phyloP scores from a whole-genome alignment of 2,113 vertebrate species.

The Anhinga anhinga region DNA sequence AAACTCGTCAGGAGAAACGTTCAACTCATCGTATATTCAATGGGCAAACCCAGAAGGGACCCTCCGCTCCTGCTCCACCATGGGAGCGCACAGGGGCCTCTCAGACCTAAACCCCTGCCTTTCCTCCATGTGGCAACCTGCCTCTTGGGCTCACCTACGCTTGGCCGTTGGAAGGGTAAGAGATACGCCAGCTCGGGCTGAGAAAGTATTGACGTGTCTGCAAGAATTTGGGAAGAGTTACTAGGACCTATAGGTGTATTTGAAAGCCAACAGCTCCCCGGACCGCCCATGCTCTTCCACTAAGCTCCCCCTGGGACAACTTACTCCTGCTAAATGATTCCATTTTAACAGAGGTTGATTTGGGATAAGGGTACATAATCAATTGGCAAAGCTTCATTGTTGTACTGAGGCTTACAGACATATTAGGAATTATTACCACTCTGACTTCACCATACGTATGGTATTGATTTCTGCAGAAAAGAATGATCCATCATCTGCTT shows the following conservation, averaged over 20 bases:
- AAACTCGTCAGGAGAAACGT: background rate
- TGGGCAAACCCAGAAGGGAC: background rate
- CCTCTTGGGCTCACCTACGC: background rate
- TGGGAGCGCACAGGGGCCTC: background rate
- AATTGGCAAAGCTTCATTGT: background rate
- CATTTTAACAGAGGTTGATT: background rate
- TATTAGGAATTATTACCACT: background rate
- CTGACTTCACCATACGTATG: background rate
- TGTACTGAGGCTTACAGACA: background rate
- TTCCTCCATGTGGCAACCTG: background rate
- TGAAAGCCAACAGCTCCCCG: background rate
- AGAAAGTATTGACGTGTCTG: rapidly evolving
- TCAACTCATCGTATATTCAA: background rate
- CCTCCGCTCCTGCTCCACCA: rapidly evolving
- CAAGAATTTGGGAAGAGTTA: background rate
- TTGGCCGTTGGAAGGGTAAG: background rate
- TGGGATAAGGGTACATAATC: background rate
- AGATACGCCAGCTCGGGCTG: rapidly evolving
- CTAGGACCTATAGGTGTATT: rapidly evolving
- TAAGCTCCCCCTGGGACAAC: background rate
- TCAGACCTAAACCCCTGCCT: background rate
- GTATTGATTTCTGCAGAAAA: background rate
- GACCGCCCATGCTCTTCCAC: background rate
- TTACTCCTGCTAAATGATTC: background rate
- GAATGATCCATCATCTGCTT: background rate